Evolutionary conservation across 2,797 vertebrate genomes (phyloP).

Genomic region (Limnodromus scolopaceus): DNA sequence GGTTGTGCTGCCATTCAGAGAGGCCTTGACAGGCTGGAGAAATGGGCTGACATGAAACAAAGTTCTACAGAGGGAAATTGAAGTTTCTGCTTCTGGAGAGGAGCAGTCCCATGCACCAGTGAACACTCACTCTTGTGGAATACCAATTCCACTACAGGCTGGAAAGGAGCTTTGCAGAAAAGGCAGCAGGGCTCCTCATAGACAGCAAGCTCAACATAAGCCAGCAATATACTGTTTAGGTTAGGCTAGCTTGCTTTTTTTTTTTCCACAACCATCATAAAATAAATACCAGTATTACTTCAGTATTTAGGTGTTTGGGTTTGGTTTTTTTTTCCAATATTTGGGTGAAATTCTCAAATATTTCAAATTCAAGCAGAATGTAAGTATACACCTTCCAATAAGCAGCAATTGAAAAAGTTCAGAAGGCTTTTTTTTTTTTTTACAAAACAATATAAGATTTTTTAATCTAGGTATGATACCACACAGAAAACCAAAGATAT

Average conservation of each 20-base stretch:
- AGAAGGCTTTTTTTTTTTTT: background rate
- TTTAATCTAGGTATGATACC: background rate
- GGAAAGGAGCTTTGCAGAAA: background rate
- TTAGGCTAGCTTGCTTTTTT: background rate
- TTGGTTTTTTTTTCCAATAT: background rate
- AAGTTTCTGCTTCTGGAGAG: background rate
- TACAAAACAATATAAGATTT: background rate
- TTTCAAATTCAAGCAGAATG: background rate
- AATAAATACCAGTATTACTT: background rate
- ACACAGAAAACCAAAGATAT: background rate
- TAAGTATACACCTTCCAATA: background rate
- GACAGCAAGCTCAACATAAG: background rate
- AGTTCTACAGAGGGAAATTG: background rate
- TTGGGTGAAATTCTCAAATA: background rate
- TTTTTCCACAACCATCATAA: background rate
- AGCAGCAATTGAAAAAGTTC: background rate
- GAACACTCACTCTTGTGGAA: background rate
- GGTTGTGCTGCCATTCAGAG: background rate
- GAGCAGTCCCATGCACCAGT: background rate
- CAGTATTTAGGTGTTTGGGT: too few relatives aligned
- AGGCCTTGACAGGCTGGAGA: background rate
- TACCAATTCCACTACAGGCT: background rate
- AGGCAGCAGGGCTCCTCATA: background rate
- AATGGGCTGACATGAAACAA: background rate
- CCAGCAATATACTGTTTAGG: background rate